Evolutionary conservation across 1,140 invertebrate species (phyloP).

Genomic region (Magallana gigas): DNA sequence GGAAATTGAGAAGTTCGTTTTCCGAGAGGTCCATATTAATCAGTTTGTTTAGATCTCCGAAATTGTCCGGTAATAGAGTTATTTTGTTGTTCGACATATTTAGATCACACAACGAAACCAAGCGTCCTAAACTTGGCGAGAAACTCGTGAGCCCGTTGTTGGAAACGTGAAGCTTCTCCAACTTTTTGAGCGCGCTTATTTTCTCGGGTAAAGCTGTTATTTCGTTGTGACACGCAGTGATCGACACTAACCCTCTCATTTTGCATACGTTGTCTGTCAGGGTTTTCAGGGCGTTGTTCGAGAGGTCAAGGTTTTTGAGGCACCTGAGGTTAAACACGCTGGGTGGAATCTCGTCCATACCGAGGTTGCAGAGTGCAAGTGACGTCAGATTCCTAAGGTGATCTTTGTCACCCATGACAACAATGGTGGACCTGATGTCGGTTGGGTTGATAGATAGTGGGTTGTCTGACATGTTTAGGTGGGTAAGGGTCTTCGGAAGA

Average conservation of each 20-base stretch:
- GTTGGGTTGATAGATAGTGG: slow-evolving; percentile 69
- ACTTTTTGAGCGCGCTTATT: slow-evolving; percentile 66
- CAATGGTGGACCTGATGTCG: slow-evolving; percentile 69
- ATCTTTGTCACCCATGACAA: slow-evolving; percentile 74
- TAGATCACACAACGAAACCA: slow-evolving; percentile 68
- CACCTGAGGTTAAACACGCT: slow-evolving; percentile 72
- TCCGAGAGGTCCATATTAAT: slow-evolving; percentile 71
- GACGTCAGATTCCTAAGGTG: slow-evolving; percentile 70
- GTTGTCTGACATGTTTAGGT: slow-evolving; percentile 74
- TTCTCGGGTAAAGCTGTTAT: slow-evolving; percentile 66
- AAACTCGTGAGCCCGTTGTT: slow-evolving; percentile 70
- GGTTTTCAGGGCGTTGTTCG: slow-evolving; percentile 69
- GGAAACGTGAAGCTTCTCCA: slow-evolving; percentile 63
- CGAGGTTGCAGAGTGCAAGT: slow-evolving; percentile 70
- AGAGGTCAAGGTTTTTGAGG: slow-evolving; percentile 70
- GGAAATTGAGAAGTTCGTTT: slow-evolving; percentile 74
- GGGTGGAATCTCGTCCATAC: slow-evolving; percentile 73
- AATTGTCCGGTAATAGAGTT: slow-evolving; percentile 71
- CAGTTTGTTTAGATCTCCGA: slow-evolving; percentile 72
- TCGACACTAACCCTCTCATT: slow-evolving; percentile 65
- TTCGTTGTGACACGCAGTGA: slow-evolving; percentile 69
- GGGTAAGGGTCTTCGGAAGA: slow-evolving; percentile 72
- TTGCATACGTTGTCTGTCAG: slow-evolving; percentile 71
- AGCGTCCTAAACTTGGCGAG: slow-evolving; percentile 62
- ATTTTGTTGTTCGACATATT: slow-evolving; percentile 74